Evolutionary conservation across 2,113 vertebrate species (phyloP).

Genomic region (Glaucidium brasilianum): DNA sequence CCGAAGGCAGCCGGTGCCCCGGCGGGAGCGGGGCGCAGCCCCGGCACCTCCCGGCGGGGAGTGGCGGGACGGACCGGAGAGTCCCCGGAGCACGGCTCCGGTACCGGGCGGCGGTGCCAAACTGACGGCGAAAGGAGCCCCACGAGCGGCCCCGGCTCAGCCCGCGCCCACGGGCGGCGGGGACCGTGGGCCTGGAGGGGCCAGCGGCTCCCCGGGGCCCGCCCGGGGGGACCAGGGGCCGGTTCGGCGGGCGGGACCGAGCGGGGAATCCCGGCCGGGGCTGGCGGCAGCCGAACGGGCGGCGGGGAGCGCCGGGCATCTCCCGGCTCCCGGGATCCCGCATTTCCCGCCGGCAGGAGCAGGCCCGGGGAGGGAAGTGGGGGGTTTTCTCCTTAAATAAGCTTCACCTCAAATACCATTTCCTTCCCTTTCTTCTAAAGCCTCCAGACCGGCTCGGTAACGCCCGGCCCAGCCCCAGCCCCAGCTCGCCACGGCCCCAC

Average conservation of each 20-base stretch:
- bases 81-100: background rate
- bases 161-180: background rate
- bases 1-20: background rate
- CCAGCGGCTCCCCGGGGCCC: no score
- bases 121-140: constrained; percentile 70
- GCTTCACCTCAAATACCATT: background rate
- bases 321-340: background rate
- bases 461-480: background rate
- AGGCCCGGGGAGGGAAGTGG: background rate
- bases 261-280: background rate
- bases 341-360: background rate
- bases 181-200: background rate
- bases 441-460: background rate
- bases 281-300: background rate
- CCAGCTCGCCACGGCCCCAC: background rate
- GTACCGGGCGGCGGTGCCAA: constrained; percentile 66
- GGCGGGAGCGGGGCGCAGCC: background rate
- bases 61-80: background rate
- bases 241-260: background rate
- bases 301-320: background rate
- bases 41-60: background rate
- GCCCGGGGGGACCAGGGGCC: background rate
- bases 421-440: background rate
- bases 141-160: constrained; percentile 21
- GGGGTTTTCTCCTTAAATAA: background rate